Conservation (phyloP, 2,888 invertebrate genomes). For the Lasioglossum vierecki region DNA sequence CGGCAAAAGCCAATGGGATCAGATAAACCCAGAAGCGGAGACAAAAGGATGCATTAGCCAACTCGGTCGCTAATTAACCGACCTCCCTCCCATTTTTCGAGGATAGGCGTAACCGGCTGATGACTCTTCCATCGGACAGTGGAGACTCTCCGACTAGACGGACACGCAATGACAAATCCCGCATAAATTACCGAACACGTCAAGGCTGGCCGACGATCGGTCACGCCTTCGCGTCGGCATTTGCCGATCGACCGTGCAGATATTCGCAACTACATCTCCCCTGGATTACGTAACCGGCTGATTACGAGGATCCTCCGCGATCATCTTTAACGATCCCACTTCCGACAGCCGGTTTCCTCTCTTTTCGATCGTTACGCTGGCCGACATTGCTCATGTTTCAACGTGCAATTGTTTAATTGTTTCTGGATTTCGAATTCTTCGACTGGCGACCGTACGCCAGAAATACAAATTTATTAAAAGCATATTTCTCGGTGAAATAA, state of each 20-base stretch:
- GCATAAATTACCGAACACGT: conserved; percentile 75
- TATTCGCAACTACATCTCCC: conserved; percentile 21
- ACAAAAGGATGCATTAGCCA: conserved; percentile 80
- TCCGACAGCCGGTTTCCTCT: conserved; percentile 5
- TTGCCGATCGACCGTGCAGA: conserved; percentile 51
- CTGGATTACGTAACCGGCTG: conserved; percentile 56
- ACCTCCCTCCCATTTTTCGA: conserved; percentile 70
- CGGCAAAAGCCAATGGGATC: conserved; percentile 65
- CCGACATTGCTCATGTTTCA: not conserved
- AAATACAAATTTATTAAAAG: too few relatives aligned
- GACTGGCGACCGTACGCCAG: too few relatives aligned
- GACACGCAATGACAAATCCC: conserved; percentile 74
- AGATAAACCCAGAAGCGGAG: conserved; percentile 75
- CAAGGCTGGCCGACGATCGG: conserved; percentile 68
- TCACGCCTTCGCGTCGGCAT: conserved; percentile 61
- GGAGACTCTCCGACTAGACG: not conserved
- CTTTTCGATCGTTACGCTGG: not conserved
- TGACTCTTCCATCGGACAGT: not conserved
- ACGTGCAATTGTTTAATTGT: not conserved
- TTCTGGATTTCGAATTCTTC: not conserved
- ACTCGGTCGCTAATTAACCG: conserved; percentile 76
- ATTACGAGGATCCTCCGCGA: conserved; percentile 1
- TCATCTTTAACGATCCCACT: not conserved
- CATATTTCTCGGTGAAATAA: too few relatives aligned
- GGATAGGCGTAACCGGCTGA: conserved; percentile 72